Evolutionary conservation across 2,888 invertebrate species (phyloP).

Genomic region (Acleris laterana): DNA sequence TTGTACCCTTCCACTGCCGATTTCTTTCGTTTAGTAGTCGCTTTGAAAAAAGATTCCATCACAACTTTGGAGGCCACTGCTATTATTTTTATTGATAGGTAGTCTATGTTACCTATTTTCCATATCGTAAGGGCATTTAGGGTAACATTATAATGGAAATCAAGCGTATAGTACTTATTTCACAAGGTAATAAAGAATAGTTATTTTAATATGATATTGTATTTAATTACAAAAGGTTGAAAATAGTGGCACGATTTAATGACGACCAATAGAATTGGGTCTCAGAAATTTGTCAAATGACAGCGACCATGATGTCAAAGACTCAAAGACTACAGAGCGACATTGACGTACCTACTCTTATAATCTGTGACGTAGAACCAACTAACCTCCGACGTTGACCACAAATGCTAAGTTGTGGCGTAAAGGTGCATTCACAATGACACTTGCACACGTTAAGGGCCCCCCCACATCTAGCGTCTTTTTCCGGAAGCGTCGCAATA

Average conservation of each 20-base stretch:
- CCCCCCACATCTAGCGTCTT: too few relatives aligned
- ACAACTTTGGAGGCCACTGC: slow-evolving; percentile 67
- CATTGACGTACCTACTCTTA: slow-evolving; percentile 4
- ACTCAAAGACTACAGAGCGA: slow-evolving; percentile 35
- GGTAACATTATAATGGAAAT: slow-evolving; percentile 10
- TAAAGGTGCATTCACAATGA: too few relatives aligned
- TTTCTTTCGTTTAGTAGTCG: slow-evolving; percentile 69
- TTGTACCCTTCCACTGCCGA: slow-evolving; percentile 76
- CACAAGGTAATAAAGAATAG: background rate
- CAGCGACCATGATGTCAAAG: slow-evolving; percentile 38
- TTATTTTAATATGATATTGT: slow-evolving; percentile 8
- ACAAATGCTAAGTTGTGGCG: background rate
- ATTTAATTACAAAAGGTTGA: slow-evolving; percentile 30
- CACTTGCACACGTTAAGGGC: too few relatives aligned
- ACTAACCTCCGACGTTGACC: slow-evolving; percentile 23
- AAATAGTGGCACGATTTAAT: slow-evolving; percentile 29
- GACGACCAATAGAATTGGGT: slow-evolving; percentile 30
- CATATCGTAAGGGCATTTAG: slow-evolving; percentile 17
- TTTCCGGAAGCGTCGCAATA: too few relatives aligned
- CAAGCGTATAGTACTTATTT: slow-evolving; percentile 1
- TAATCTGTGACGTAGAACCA: slow-evolving; percentile 5
- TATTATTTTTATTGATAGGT: slow-evolving; percentile 49
- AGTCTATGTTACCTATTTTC: slow-evolving; percentile 35
- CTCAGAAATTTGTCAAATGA: slow-evolving; percentile 29
- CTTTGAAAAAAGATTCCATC: slow-evolving; percentile 74